Evolutionary conservation across 1,140 invertebrate species (phyloP).

Genomic region (Aphelenchoides besseyi): DNA sequence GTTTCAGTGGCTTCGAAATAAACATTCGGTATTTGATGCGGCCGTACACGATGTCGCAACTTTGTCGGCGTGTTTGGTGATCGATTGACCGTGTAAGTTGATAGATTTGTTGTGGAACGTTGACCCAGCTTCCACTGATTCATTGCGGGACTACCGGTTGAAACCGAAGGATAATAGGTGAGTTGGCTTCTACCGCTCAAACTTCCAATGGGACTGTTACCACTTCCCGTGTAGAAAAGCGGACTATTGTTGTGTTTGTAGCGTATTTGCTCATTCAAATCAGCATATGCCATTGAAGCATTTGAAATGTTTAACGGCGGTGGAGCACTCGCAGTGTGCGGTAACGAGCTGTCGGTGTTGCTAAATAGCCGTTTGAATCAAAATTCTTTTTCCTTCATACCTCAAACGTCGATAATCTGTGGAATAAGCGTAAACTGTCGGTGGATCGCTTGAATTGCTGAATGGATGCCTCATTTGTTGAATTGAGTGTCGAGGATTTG

Average conservation of each 20-base stretch:
- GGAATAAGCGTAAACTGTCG: neutral
- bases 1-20: neutral
- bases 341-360: too few species aligned
- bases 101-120: neutral
- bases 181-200: neutral
- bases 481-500: neutral
- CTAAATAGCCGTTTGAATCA: too few species aligned
- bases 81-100: neutral
- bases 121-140: neutral
- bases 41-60: neutral
- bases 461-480: neutral
- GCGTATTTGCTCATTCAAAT: neutral
- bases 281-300: neutral
- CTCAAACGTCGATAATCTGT: too few species aligned
- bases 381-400: too few species aligned
- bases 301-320: too few species aligned
- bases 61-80: neutral
- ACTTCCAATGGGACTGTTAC: neutral
- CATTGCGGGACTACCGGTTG: neutral
- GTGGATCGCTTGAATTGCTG: conserved; percentile 3
- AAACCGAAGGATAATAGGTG: neutral
- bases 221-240: neutral
- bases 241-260: neutral
- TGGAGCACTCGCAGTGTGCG: too few species aligned
- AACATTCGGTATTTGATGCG: neutral